Percentiles rank a stretch among this genome's conserved stretches.
Evolutionary conservation across 2,888 invertebrate species (phyloP).

Genomic region (Crematogaster levior): DNA sequence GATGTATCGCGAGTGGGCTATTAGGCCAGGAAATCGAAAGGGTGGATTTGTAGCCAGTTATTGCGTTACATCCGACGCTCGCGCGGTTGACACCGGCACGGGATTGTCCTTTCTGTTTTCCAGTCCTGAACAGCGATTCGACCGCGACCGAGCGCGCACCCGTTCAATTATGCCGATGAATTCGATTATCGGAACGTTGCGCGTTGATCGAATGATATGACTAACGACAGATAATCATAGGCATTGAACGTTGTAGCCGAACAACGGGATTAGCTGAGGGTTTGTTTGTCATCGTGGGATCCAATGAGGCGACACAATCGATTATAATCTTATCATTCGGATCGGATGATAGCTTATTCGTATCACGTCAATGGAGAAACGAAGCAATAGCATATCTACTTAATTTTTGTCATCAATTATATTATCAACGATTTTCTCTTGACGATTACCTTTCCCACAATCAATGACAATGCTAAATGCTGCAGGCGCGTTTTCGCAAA

Average conservation of each 20-base stretch:
- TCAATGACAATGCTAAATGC: not conserved
- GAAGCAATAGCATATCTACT: not conserved
- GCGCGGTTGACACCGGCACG: slow-evolving; percentile 54
- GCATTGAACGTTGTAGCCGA: slow-evolving; percentile 5
- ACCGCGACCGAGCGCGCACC: slow-evolving; percentile 9
- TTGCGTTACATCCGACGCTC: slow-evolving; percentile 60
- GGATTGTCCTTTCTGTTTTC: slow-evolving; percentile 54
- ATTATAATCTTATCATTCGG: slow-evolving; percentile 35
- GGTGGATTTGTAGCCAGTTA: slow-evolving; percentile 53
- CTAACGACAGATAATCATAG: slow-evolving; percentile 35
- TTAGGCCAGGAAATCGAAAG: slow-evolving; percentile 45
- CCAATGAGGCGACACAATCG: not conserved
- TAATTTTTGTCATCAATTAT: not conserved
- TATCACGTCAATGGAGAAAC: not conserved
- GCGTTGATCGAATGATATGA: slow-evolving; percentile 39
- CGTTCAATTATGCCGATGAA: slow-evolving; percentile 44
- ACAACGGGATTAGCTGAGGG: slow-evolving; percentile 23
- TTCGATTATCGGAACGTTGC: slow-evolving; percentile 39
- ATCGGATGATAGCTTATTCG: not conserved
- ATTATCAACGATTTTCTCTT: not conserved
- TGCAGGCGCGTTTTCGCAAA: not conserved
- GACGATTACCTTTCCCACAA: not conserved
- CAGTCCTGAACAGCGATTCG: slow-evolving; percentile 30
- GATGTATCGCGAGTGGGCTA: slow-evolving; percentile 17
- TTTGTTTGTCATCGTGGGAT: slow-evolving; percentile 8